Evolutionary conservation across 1,140 invertebrate species (phyloP).

Genomic region (Phthorimaea operculella): DNA sequence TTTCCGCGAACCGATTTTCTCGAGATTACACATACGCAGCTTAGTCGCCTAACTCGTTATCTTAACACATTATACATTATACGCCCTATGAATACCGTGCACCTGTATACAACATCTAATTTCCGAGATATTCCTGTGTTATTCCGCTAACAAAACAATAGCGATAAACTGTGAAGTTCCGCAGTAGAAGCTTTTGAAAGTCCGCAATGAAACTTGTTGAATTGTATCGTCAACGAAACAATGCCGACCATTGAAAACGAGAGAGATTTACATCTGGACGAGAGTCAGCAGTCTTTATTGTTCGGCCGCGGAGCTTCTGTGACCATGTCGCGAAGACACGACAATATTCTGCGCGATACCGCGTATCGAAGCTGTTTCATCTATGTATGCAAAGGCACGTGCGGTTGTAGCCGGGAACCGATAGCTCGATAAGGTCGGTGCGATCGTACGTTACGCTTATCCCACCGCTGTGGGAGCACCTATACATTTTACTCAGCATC

Average conservation of each 20-base stretch:
- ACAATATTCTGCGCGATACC: slow-evolving; percentile 39
- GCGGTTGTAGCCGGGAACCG: slow-evolving; percentile 31
- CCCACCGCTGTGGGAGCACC: slow-evolving; percentile 23
- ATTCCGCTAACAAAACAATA: not conserved
- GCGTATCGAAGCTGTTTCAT: slow-evolving; percentile 32
- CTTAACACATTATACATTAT: not conserved
- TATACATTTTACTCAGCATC: slow-evolving; percentile 41
- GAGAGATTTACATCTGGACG: slow-evolving; percentile 34
- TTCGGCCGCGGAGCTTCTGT: slow-evolving; percentile 14
- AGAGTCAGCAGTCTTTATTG: slow-evolving; percentile 26
- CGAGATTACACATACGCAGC: slow-evolving; percentile 10
- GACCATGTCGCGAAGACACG: slow-evolving; percentile 15
- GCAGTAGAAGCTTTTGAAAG: slow-evolving; percentile 17
- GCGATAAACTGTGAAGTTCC: slow-evolving; percentile 13
- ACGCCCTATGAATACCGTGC: not conserved
- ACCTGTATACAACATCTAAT: not conserved
- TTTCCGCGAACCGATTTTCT: slow-evolving; percentile 22
- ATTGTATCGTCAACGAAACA: slow-evolving; percentile 31
- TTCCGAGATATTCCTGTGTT: not conserved
- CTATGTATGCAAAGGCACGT: slow-evolving; percentile 48
- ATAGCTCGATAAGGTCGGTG: slow-evolving; percentile 47
- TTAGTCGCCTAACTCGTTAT: slow-evolving; percentile 6
- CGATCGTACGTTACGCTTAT: slow-evolving; percentile 52
- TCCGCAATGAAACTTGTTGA: slow-evolving; percentile 20
- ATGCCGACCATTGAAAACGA: slow-evolving; percentile 35